Evolutionary conservation across 2,797 vertebrate genomes (phyloP), one percentile per base, ranked within the genome.

Genomic region (Myotis myotis): DNA sequence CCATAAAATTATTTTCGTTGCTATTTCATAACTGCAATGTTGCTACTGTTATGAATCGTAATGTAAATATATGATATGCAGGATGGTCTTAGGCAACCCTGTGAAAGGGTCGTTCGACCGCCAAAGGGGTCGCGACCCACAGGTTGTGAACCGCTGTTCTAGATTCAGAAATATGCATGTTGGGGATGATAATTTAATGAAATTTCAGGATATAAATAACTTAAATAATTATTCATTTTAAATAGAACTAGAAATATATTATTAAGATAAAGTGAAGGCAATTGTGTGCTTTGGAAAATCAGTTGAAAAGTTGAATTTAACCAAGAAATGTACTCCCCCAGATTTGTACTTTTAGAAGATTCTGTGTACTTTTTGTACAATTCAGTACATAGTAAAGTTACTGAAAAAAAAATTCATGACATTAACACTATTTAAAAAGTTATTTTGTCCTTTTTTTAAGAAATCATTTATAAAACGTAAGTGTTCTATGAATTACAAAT

Each of bases 291-390:
- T 94, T 75, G 76, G 36, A 95, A 89, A 93, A 80, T 90, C 25
- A 51, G 55, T 71, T 90, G 57, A 94, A 92, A 47, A 55, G 81
- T 70, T 92, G 10, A 80, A 92, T 72, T 83, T 95, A 78, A 89
- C 75, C 85, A 62, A 70, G 64, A 93, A 92, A 60, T 89, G 4
- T 47, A 47, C 5, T 87, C 25, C 88, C 68, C 25, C 10, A 87
- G 47, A 89, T 89, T 88, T 91, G 3, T 84, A 83, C n/a, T 89
- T 91, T 86, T 51, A 92, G 85, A 84, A 94, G 85, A 89, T 68
- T 72, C 60, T 60, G 12, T 79, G 25, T 91, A 66, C 33, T 90
- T 91, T 95, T 60, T 93, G 0, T 88, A 75, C 19, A 87, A 4
- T 91, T 95, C 7, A 84, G 51, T 74, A 38, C 23, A 70, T 17